Conservation (phyloP, 2,888 invertebrate species). For the Craniophora ligustri region DNA sequence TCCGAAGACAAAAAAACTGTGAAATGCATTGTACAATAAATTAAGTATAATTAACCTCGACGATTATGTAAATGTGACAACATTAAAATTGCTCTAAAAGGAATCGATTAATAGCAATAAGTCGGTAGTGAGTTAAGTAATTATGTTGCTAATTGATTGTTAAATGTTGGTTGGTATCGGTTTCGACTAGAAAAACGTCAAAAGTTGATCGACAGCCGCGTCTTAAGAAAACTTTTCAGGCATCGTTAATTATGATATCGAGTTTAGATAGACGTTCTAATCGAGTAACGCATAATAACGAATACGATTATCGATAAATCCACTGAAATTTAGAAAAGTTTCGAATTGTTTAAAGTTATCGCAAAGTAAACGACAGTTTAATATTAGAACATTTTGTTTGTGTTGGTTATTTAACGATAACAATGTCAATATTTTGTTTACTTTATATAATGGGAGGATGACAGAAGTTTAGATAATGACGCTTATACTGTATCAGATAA, state of each 20-base stretch:
- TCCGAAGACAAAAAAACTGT: not conserved
- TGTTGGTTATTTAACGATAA: conserved; percentile 20
- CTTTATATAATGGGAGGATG: conserved; percentile 1
- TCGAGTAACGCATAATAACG: conserved; percentile 15
- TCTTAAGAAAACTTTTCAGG: conserved; percentile 36
- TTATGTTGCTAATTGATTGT: conserved; percentile 38
- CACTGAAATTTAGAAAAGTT: not conserved
- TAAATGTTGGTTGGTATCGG: conserved; percentile 25
- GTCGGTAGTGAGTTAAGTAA: conserved; percentile 38
- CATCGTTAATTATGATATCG: conserved; percentile 39
- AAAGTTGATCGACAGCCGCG: conserved; percentile 35
- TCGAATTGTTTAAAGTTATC: conserved; percentile 8
- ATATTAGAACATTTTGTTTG: conserved; percentile 1
- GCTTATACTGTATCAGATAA: conserved; percentile 13
- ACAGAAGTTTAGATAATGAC: conserved; percentile 17
- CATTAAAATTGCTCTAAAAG: conserved; percentile 40
- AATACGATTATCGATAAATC: conserved; percentile 1
- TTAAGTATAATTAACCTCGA: conserved; percentile 18
- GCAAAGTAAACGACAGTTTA: not conserved
- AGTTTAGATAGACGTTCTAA: conserved; percentile 30
- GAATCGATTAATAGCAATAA: conserved; percentile 45
- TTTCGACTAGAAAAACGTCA: conserved; percentile 33
- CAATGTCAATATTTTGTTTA: conserved; percentile 26
- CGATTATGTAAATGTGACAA: conserved; percentile 35
- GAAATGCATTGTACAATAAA: conserved; percentile 22